A percentile compares a stretch with the other conserved stretches of the same genome.
Conservation (phyloP, 2,888 invertebrate genomes). For the Drosophila koepferae region DNA sequence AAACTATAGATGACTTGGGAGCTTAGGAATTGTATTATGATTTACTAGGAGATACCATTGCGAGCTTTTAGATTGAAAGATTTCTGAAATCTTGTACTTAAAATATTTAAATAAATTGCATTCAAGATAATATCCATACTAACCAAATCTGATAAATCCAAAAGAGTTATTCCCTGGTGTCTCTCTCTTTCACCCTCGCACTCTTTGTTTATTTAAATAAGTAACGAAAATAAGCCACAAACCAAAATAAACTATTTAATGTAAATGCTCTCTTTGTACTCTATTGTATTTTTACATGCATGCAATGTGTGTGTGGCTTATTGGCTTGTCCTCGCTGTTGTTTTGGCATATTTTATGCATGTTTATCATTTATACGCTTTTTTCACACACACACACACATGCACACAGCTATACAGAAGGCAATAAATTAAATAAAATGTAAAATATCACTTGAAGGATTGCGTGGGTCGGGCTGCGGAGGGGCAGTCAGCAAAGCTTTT, state of each 20-base stretch:
- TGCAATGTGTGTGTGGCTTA: constrained; percentile 52
- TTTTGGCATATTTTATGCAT: constrained; percentile 75
- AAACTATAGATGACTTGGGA: background rate
- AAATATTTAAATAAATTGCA: no score
- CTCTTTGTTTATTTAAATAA: background rate
- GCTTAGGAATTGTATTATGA: no score
- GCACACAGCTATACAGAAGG: constrained; percentile 3
- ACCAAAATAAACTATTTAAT: constrained; percentile 1
- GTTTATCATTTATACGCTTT: constrained; percentile 79
- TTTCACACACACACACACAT: constrained; percentile 40
- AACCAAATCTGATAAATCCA: no score
- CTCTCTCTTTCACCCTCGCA: background rate
- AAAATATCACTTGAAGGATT: constrained; percentile 64
- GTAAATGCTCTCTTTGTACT: constrained; percentile 11
- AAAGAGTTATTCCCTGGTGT: background rate
- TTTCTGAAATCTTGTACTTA: no score
- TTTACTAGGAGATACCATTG: no score
- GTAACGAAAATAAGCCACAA: constrained; percentile 1
- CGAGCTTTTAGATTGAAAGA: no score
- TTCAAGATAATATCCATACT: no score
- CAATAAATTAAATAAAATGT: constrained; percentile 81
- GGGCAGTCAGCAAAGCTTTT: constrained; percentile 55
- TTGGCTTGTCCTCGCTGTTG: constrained; percentile 71
- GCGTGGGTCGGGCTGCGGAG: constrained; percentile 1
- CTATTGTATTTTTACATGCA: constrained; percentile 33